Evolutionary conservation across 1,140 invertebrate species (phyloP).

Genomic region (Mesaphorura yosii): DNA sequence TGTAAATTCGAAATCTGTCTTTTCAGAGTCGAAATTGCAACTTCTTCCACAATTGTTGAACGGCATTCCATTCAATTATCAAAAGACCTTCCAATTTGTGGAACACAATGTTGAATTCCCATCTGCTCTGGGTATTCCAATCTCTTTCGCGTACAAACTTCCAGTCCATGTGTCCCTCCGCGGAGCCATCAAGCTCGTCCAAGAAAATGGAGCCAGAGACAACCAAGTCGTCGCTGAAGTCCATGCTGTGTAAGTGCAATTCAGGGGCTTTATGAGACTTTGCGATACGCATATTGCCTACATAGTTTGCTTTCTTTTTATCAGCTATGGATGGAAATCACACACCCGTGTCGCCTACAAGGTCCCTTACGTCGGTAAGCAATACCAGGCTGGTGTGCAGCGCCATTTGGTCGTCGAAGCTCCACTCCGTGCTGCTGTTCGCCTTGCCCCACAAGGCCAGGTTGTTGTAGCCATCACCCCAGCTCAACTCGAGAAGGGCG

Average conservation of each 20-base stretch:
- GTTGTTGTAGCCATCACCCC: slow-evolving; percentile 25
- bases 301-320: too few relatives aligned
- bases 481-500: slow-evolving; percentile 16
- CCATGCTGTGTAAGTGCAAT: too few relatives aligned
- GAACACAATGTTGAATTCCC: slow-evolving; percentile 23
- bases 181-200: slow-evolving; percentile 19
- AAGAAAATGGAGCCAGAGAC: background rate
- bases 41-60: slow-evolving; percentile 1
- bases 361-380: slow-evolving; percentile 24
- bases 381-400: slow-evolving; percentile 26
- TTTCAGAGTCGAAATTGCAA: background rate
- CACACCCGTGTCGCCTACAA: slow-evolving; percentile 24
- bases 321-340: slow-evolving; percentile 23
- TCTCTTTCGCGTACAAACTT: slow-evolving; percentile 17
- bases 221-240: slow-evolving; percentile 20
- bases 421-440: slow-evolving; percentile 18
- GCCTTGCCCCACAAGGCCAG: slow-evolving; percentile 12
- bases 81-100: slow-evolving; percentile 23
- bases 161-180: slow-evolving; percentile 24
- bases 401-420: slow-evolving; percentile 23
- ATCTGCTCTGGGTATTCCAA: slow-evolving; percentile 23
- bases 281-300: background rate
- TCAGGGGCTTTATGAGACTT: too few relatives aligned
- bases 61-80: slow-evolving; percentile 20
- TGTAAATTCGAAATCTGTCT: too few relatives aligned